Conservation (phyloP, 2,888 invertebrate genomes). For the Tanypteryx hageni region DNA sequence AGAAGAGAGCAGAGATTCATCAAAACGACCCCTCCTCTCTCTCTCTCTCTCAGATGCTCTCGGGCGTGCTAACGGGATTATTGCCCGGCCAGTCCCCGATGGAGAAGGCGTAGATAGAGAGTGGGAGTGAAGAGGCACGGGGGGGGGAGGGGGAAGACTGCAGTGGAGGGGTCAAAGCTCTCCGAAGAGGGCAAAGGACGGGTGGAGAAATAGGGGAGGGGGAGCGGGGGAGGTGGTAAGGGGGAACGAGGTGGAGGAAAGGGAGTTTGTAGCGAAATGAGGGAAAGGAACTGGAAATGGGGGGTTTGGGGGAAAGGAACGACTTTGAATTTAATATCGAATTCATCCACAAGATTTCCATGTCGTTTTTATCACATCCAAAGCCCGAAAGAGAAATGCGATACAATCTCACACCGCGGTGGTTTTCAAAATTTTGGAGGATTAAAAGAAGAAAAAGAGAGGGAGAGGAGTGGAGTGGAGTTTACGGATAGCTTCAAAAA, state of each 20-base stretch:
- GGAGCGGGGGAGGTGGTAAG: neutral
- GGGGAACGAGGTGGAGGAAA: neutral
- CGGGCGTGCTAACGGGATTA: constrained; percentile 59
- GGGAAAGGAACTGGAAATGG: neutral
- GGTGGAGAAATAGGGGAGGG: neutral
- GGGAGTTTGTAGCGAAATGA: neutral
- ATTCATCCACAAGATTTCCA: constrained; percentile 29
- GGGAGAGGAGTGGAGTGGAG: neutral
- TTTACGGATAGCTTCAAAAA: constrained; percentile 12
- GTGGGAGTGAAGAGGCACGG: neutral
- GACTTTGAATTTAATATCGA: constrained; percentile 37
- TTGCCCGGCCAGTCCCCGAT: constrained; percentile 26
- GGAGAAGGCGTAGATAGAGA: neutral
- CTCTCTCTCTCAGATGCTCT: constrained; percentile 35
- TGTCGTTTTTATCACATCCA: neutral
- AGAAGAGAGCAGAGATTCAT: constrained; percentile 27
- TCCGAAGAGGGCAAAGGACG: neutral
- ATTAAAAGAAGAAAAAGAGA: constrained; percentile 36
- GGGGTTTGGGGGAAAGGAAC: neutral
- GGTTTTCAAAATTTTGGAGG: neutral
- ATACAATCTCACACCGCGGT: constrained; percentile 11
- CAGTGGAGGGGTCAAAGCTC: constrained; percentile 52
- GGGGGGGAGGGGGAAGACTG: neutral
- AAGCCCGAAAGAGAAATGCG: constrained; percentile 36
- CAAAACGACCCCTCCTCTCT: constrained; percentile 50